Conservation (phyloP, 2,797 vertebrate genomes). For the Simalia tracyae region DNA sequence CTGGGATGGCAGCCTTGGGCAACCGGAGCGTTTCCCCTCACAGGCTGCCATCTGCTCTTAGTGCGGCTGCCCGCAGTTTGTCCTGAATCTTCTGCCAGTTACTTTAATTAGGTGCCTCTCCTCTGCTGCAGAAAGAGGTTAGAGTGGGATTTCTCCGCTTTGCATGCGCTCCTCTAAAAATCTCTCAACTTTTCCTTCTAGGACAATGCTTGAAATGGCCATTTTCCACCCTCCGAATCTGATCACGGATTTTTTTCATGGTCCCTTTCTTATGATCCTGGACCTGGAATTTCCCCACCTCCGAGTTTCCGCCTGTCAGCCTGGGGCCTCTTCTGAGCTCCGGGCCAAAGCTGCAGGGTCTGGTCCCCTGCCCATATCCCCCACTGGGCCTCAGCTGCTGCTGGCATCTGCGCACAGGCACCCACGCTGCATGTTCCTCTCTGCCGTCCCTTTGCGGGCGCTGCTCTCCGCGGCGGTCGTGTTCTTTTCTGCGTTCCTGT, state of each 20-base stretch:
- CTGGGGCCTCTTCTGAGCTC: not conserved
- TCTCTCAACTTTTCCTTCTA: not conserved
- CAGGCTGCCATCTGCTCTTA: not conserved
- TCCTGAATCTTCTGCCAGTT: not conserved
- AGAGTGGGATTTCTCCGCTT: not conserved
- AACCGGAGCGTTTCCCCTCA: not conserved
- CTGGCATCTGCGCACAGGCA: too few species aligned
- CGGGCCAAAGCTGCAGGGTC: not conserved
- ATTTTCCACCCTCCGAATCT: not conserved
- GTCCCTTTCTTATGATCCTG: not conserved
- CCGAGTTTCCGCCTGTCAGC: not conserved
- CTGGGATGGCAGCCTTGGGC: not conserved
- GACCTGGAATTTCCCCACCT: not conserved
- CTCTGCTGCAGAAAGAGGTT: not conserved
- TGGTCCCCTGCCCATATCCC: not conserved
- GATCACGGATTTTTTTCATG: not conserved
- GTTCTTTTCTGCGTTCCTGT: not conserved
- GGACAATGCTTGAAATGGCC: not conserved
- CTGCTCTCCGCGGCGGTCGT: too few species aligned
- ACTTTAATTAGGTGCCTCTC: not conserved
- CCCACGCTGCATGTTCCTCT: not conserved
- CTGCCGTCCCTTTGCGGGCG: not conserved
- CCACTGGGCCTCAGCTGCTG: too few species aligned
- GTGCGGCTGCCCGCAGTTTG: not conserved
- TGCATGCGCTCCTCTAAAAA: not conserved